Evolutionary conservation across 1,140 invertebrate species (phyloP).

Genomic region (Ruditapes philippinarum): DNA sequence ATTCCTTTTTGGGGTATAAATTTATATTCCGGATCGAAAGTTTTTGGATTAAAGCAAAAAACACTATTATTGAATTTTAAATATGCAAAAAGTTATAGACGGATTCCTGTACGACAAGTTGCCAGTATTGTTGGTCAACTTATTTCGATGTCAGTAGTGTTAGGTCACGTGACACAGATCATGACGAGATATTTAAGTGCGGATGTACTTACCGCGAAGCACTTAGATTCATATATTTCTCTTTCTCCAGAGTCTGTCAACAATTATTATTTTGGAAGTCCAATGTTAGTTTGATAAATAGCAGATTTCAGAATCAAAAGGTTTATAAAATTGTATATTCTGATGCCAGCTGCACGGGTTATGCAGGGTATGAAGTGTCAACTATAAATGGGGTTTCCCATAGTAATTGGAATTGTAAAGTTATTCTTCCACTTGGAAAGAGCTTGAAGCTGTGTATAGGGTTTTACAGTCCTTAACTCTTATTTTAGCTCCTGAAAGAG

Average conservation of each 20-base stretch:
- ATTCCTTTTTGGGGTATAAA: no score
- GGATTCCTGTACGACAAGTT: background rate
- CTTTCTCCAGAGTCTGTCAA: no score
- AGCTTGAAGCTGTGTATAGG: background rate
- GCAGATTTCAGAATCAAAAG: background rate
- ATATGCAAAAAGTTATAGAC: no score
- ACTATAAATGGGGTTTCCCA: background rate
- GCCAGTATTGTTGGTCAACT: conserved; percentile 13
- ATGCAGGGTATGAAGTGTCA: background rate
- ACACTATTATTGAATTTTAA: no score
- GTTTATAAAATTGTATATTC: background rate
- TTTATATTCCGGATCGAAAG: no score
- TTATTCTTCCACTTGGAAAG: background rate
- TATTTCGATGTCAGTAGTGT: background rate
- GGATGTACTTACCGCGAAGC: no score
- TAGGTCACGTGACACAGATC: background rate
- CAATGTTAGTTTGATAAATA: background rate
- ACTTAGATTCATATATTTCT: no score
- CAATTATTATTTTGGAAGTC: conserved; percentile 8
- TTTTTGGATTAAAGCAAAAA: no score
- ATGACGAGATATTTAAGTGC: background rate
- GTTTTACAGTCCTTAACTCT: background rate
- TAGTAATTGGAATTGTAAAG: background rate
- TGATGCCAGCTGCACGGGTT: background rate
- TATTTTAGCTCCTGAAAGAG: background rate